These are phyloP conservation scores for Fregetta grallaria DNA, from an alignment of 2,113 vertebrate species.

Conservation along the genomic window DNA sequence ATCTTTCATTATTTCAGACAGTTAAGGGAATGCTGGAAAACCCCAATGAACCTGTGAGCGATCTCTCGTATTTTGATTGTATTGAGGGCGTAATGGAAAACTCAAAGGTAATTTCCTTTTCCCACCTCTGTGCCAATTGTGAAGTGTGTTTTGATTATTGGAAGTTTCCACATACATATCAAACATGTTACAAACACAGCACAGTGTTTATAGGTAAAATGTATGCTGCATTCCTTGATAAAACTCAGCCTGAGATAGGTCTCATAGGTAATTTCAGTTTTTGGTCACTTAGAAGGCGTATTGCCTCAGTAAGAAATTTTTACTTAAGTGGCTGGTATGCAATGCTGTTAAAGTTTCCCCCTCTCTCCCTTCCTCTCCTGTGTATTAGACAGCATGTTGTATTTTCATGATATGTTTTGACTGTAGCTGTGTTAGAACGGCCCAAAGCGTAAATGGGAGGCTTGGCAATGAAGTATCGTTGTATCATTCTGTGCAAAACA, in stretches of 20 bases:
- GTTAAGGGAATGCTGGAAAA: conserved; percentile 95
- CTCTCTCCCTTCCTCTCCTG: not conserved
- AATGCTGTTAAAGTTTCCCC: not conserved
- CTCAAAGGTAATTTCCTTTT: conserved; percentile 85
- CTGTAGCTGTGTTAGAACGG: not conserved
- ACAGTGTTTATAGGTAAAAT: not conserved
- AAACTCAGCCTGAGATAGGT: not conserved
- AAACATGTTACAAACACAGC: not conserved
- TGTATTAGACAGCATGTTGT: not conserved
- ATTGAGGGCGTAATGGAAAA: conserved; percentile 99
- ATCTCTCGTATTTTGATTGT: conserved; percentile 98
- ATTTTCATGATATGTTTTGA: not conserved
- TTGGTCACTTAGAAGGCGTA: not conserved
- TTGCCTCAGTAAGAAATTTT: not conserved
- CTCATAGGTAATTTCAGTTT: not conserved
- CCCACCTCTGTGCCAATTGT: not conserved
- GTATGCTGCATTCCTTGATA: not conserved
- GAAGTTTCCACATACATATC: not conserved
- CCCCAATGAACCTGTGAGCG: conserved; percentile 93
- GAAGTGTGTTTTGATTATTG: not conserved
- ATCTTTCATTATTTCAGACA: conserved; percentile 75
- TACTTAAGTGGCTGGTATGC: not conserved
- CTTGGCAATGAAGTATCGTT: not conserved
- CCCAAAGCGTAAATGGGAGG: not conserved
- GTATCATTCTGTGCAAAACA: not conserved